These are phyloP conservation scores for Oscheius sp. DNA, from an alignment of 2,888 invertebrate species.

Conservation along the genomic window DNA sequence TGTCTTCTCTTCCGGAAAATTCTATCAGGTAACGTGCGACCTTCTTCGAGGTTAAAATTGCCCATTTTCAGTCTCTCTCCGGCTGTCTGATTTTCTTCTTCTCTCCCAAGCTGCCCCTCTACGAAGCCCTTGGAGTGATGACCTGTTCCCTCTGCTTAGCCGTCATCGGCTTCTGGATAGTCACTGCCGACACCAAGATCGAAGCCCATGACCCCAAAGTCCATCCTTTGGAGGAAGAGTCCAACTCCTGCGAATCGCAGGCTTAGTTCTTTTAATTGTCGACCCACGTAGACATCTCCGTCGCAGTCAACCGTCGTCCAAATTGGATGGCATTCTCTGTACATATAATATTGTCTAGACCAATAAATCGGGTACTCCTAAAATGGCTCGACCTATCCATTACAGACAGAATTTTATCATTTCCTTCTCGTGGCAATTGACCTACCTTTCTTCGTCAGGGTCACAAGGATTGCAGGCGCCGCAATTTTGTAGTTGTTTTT, in stretches of 20 bases:
- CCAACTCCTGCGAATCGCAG: slow-evolving; percentile 3
- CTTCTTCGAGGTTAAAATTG: neutral
- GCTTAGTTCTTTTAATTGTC: neutral
- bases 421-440: too few species aligned
- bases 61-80: slow-evolving; percentile 29
- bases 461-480: too few species aligned
- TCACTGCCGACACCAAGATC: slow-evolving; percentile 22
- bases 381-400: too few species aligned
- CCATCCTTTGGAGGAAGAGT: slow-evolving; percentile 24
- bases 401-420: too few species aligned
- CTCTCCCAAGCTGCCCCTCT: slow-evolving; percentile 22
- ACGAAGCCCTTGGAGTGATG: slow-evolving; percentile 23
- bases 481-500: too few species aligned
- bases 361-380: slow-evolving; percentile 4
- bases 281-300: too few species aligned
- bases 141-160: slow-evolving; percentile 7
- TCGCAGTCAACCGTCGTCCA: neutral
- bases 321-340: neutral
- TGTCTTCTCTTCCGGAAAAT: slow-evolving; percentile 55
- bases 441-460: too few species aligned
- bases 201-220: slow-evolving; percentile 15
- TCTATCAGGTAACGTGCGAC: slow-evolving; percentile 46
- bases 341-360: neutral
- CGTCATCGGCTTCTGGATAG: slow-evolving; percentile 30
- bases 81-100: slow-evolving; percentile 30